A percentile compares a stretch with the other conserved stretches of the same genome.
Conservation (phyloP, 2,888 invertebrate species). For the Dryococelus australis region DNA sequence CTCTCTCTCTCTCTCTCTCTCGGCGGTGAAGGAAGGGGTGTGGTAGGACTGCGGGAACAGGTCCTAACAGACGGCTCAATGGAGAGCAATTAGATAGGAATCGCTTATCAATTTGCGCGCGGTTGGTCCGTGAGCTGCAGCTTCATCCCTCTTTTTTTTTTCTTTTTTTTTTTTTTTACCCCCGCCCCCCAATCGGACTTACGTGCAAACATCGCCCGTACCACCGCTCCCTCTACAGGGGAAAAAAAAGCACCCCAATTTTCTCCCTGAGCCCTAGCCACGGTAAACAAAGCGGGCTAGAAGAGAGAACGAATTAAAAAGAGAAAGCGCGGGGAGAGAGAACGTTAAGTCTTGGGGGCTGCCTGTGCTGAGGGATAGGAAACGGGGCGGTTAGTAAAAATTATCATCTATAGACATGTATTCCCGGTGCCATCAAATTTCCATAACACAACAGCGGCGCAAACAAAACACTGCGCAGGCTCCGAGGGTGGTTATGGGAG, state of each 20-base stretch:
- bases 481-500: not conserved
- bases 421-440: slow-evolving; percentile 35
- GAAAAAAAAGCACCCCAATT: not conserved
- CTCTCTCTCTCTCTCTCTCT: too few species aligned
- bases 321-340: not conserved
- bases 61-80: slow-evolving; percentile 1
- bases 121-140: not conserved
- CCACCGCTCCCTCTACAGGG: too few species aligned
- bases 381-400: not conserved
- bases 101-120: slow-evolving; percentile 11
- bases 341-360: not conserved
- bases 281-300: not conserved
- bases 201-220: not conserved
- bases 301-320: not conserved
- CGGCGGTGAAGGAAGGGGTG: not conserved
- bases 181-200: not conserved
- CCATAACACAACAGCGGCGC: slow-evolving; percentile 41
- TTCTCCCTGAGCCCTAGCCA: not conserved
- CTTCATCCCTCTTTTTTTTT: not conserved
- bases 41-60: not conserved
- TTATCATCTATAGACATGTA: slow-evolving; percentile 16
- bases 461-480: slow-evolving; percentile 37
- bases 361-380: not conserved
- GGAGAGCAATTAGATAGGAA: slow-evolving; percentile 16
- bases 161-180: not conserved